These are phyloP conservation scores for Carollia perspicillata DNA, from an alignment of 2,113 vertebrate genomes.

Conservation along the genomic window DNA sequence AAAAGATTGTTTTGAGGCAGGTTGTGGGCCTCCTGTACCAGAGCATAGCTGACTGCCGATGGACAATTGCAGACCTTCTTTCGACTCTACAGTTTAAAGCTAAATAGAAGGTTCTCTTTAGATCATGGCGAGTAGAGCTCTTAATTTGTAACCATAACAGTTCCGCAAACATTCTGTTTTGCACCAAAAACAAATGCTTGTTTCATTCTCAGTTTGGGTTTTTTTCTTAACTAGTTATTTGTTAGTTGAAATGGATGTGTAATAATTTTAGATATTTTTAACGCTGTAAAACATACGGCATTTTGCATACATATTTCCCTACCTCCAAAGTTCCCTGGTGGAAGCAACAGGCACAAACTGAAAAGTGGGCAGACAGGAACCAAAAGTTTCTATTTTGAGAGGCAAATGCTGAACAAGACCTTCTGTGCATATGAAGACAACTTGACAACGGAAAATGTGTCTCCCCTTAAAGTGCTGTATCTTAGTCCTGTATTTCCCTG, in stretches of 20 bases:
- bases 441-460: neutral
- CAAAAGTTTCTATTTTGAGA: neutral
- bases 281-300: neutral
- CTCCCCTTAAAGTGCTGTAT: neutral
- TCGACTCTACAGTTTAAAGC: neutral
- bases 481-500: neutral
- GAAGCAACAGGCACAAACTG: neutral
- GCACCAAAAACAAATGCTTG: neutral
- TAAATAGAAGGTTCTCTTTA: neutral
- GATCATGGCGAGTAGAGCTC: neutral
- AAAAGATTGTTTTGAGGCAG: slow-evolving; percentile 42
- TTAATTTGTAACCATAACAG: neutral
- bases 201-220: neutral
- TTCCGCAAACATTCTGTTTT: neutral
- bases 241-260: neutral
- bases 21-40: neutral
- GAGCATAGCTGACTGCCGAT: neutral
- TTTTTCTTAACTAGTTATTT: neutral
- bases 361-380: neutral
- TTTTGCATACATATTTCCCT: neutral
- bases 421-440: neutral
- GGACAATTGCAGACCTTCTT: neutral
- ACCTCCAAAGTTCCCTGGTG: neutral
- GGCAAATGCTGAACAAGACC: neutral
- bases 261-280: neutral